Evolutionary conservation across 2,797 vertebrate genomes (phyloP).

Genomic region (Gymnothorax javanicus): DNA sequence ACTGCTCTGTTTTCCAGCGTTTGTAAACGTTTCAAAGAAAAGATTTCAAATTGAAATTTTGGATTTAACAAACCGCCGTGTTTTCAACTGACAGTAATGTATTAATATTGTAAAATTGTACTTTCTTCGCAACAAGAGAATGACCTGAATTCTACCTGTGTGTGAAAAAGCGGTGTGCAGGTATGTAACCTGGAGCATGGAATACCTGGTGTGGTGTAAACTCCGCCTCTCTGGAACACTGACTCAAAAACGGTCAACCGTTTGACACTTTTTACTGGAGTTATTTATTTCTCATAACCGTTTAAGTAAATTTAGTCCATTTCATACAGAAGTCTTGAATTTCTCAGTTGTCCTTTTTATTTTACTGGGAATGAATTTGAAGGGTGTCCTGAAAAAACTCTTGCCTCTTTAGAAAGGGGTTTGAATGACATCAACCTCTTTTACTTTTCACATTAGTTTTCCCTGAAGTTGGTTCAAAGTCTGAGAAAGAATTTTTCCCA

Average conservation of each 20-base stretch:
- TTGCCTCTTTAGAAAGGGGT: neutral
- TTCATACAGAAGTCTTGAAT: constrained; percentile 66
- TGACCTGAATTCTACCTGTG: constrained; percentile 65
- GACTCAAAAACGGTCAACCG: constrained; percentile 64
- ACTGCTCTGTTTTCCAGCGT: constrained; percentile 76
- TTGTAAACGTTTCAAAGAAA: constrained; percentile 67
- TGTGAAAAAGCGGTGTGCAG: constrained; percentile 27
- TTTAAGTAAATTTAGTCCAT: constrained; percentile 79
- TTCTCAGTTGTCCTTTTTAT: constrained; percentile 45
- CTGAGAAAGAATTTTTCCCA: too few species aligned
- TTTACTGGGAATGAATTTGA: constrained; percentile 1
- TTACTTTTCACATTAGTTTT: too few species aligned
- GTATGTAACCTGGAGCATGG: constrained; percentile 67
- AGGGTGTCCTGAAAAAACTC: neutral
- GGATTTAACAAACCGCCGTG: constrained; percentile 80
- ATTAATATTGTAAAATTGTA: constrained; percentile 92
- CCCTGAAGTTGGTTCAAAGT: too few species aligned
- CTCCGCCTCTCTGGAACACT: constrained; percentile 68
- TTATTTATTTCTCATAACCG: constrained; percentile 86
- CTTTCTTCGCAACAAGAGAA: constrained; percentile 84
- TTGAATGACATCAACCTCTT: neutral
- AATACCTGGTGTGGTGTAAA: constrained; percentile 72
- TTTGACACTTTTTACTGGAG: constrained; percentile 80
- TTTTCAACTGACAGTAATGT: constrained; percentile 88
- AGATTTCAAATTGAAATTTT: constrained; percentile 67